Percentiles rank a stretch among this genome's conserved stretches.
Conservation (phyloP, 2,797 vertebrate genomes). For the Odontamblyopus lacepedii region DNA sequence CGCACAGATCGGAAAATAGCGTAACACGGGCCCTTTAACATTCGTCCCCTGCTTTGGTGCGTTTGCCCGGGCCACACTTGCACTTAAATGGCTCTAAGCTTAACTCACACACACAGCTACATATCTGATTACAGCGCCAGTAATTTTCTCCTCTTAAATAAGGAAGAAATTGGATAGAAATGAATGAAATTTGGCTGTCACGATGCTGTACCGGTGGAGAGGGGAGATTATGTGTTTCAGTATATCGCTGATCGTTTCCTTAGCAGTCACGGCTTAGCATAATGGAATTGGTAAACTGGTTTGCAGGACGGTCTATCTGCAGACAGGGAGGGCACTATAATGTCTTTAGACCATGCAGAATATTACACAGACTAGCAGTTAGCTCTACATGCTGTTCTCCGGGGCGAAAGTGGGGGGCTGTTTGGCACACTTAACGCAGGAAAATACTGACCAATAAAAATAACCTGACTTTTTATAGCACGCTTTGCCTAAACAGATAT, state of each 20-base stretch:
- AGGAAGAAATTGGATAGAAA: constrained; percentile 84
- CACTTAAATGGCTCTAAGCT: constrained; percentile 84
- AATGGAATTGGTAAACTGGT: constrained; percentile 88
- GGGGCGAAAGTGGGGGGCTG: background rate
- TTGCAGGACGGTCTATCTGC: constrained; percentile 81
- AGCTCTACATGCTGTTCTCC: background rate
- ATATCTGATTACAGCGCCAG: constrained; percentile 86
- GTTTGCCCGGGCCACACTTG: constrained; percentile 67
- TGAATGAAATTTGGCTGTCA: constrained; percentile 86
- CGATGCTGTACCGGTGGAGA: constrained; percentile 79
- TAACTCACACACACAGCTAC: constrained; percentile 82
- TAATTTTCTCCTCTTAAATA: constrained; percentile 86
- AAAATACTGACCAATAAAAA: background rate
- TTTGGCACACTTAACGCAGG: background rate
- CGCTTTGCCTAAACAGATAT: no score
- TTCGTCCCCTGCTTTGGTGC: constrained; percentile 58
- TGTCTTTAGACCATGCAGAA: constrained; percentile 53
- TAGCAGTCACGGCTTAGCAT: constrained; percentile 76
- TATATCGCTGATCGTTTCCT: constrained; percentile 85
- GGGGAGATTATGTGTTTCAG: constrained; percentile 84
- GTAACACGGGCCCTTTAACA: constrained; percentile 18
- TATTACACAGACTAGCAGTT: constrained; percentile 45
- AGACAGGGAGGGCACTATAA: constrained; percentile 60
- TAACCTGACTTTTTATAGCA: no score
- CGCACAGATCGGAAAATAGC: no score